A percentile compares a stretch with the other conserved stretches of the same genome.
These are phyloP conservation scores for Python bivittatus DNA, from an alignment of 2,113 vertebrate genomes.

Conservation along the genomic window DNA sequence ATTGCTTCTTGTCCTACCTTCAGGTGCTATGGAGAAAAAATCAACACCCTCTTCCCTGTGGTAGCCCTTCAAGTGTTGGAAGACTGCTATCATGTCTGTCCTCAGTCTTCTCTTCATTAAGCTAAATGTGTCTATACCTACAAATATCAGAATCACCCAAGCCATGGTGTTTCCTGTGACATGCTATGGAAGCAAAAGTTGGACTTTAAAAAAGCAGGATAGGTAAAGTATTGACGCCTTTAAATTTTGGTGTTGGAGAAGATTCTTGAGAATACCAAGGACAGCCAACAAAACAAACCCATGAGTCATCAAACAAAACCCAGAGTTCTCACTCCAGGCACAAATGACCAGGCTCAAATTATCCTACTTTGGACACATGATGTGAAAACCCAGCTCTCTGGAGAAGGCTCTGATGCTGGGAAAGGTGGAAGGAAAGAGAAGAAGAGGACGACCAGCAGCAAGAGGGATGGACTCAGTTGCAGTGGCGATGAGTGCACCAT, in stretches of 20 bases:
- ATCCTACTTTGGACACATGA: too few species aligned
- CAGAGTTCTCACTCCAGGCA: too few species aligned
- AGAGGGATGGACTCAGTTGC: background rate
- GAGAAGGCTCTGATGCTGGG: too few species aligned
- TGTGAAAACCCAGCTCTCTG: background rate
- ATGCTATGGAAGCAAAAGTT: background rate
- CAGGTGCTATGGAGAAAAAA: too few species aligned
- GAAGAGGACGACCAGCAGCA: background rate
- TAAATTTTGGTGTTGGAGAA: background rate
- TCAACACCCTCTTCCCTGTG: too few species aligned
- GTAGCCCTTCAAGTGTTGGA: too few species aligned
- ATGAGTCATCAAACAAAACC: too few species aligned
- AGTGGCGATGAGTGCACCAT: background rate
- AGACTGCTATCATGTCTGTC: too few species aligned
- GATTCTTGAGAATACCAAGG: background rate
- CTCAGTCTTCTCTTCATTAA: too few species aligned
- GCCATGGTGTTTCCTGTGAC: background rate
- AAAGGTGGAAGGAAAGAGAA: background rate
- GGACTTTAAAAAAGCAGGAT: background rate
- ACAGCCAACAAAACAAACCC: too few species aligned
- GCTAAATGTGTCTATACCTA: background rate
- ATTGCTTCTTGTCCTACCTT: too few species aligned
- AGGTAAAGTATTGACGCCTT: background rate
- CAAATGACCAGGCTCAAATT: too few species aligned
- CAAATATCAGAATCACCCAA: background rate